A percentile compares a stretch with the other conserved stretches of the same genome.
These are phyloP conservation scores for Heterotis niloticus DNA, from an alignment of 2,113 vertebrate genomes.

Conservation along the genomic window DNA sequence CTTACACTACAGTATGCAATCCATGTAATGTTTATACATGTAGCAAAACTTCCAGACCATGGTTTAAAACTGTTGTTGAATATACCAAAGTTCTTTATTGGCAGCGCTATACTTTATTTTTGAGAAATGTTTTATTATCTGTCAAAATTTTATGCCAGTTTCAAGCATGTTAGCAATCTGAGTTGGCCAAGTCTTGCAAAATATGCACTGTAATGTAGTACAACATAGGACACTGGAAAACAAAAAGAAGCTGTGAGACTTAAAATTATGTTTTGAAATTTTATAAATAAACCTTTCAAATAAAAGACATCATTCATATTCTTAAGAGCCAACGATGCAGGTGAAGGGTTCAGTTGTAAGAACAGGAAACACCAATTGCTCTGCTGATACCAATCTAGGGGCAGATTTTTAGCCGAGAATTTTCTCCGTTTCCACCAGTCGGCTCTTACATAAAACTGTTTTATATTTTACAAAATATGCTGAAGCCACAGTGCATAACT, in stretches of 20 bases:
- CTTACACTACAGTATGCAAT: slow-evolving; percentile 44
- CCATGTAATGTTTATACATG: slow-evolving; percentile 47
- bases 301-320: slow-evolving; percentile 30
- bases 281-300: slow-evolving; percentile 57
- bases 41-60: slow-evolving; percentile 36
- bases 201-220: slow-evolving; percentile 46
- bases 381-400: neutral
- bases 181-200: slow-evolving; percentile 47
- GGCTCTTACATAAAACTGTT: neutral
- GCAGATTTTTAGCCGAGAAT: neutral
- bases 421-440: neutral
- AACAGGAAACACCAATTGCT: neutral
- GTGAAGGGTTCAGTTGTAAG: neutral
- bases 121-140: slow-evolving; percentile 37
- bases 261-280: slow-evolving; percentile 53
- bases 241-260: slow-evolving; percentile 40
- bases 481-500: no score
- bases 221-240: slow-evolving; percentile 39
- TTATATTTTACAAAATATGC: neutral
- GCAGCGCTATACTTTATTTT: slow-evolving; percentile 37
- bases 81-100: slow-evolving; percentile 68
- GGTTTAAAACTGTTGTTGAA: slow-evolving; percentile 50
- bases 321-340: neutral
- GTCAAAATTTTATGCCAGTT: slow-evolving; percentile 23
- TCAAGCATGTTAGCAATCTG: slow-evolving; percentile 40